Base-by-base conservation (phyloP, 2,888 invertebrate genomes). In the Harpagoxenus sublaevis region DNA sequence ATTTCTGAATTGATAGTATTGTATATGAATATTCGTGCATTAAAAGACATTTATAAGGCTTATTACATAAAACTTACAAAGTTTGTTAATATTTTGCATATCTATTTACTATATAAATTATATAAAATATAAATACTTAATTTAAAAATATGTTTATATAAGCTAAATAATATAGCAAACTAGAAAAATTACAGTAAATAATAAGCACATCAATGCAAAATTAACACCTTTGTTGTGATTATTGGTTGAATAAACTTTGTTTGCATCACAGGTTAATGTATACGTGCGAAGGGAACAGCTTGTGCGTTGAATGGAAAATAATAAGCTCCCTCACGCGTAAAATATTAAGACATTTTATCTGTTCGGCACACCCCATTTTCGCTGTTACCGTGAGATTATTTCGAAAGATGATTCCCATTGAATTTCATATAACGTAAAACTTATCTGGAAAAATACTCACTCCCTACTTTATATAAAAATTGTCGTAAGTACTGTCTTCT, bases 341-440 rank as follows among this genome's bases (percentile, higher is more conserved):
- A 39, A 48, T 48, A 51, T 60, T 81, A 62, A 65, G 83, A 71
- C 63, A 66, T 82, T 77, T 83, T 86, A 89, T 87, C 87, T 86
- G 74, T 45, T 60, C 60, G 84, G 73, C 82, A 83, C 71, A 53
- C 79, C 83, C 63, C 39, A 53, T 84, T 86, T 86, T 83, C 71
- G 84, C 83, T 78, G 83, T 89, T 88, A 77, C 75, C 83, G 81
- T 88, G 87, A 70, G 89, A 89, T 71, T 23, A 63, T 79, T 70
- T 85, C 18, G 18, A 77, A 42, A 62, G 12, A 71, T 62, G 28
- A 62, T 42, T 31, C 60, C 71, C 71, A 12, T 71, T 60, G 60
- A 71, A 51, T 62, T 39, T 71, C 39, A 81, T 35, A 48, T 3
- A 57, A 39, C 28, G 12, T 28, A 51, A 48, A 71, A 81, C 15